Conservation (phyloP, 1,140 invertebrate genomes). For the Heterodera carotae region DNA sequence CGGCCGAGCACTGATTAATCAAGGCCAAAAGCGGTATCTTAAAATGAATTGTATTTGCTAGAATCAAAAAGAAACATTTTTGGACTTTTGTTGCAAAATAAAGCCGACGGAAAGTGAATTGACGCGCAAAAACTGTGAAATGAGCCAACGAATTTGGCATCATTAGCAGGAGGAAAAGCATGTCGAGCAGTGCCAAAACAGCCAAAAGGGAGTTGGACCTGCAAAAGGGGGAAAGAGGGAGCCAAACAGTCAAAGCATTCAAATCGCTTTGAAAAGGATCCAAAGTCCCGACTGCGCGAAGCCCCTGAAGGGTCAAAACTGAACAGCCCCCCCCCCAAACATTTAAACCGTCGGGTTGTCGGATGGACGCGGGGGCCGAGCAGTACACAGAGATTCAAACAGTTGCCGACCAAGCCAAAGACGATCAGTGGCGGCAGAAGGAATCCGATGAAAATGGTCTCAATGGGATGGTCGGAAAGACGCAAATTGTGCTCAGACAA, state of each 20-base stretch:
- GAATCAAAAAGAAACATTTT: conserved; percentile 20
- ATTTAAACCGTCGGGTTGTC: neutral
- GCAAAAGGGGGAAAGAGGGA: neutral
- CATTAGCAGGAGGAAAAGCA: conserved; percentile 38
- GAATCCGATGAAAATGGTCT: conserved; percentile 39
- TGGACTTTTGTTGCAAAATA: conserved; percentile 44
- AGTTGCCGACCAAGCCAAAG: conserved; percentile 37
- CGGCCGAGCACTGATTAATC: conserved; percentile 15
- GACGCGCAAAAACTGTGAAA: conserved; percentile 29
- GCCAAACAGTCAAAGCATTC: neutral
- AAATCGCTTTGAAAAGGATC: too few relatives aligned
- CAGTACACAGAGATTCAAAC: conserved; percentile 38
- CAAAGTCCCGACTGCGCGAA: too few relatives aligned
- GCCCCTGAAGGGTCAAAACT: neutral
- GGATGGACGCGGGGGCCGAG: neutral
- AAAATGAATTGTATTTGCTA: conserved; percentile 29
- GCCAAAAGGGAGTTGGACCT: conserved; percentile 42
- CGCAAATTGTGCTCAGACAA: conserved; percentile 28
- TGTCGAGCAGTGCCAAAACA: conserved; percentile 30
- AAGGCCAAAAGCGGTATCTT: neutral
- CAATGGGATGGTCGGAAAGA: conserved; percentile 29
- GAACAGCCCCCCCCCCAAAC: too few relatives aligned
- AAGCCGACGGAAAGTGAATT: conserved; percentile 34
- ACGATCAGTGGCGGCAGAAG: conserved; percentile 35
- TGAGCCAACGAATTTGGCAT: conserved; percentile 41